Conservation (phyloP, 2,113 vertebrate species). For the Lipophrys pholis region DNA sequence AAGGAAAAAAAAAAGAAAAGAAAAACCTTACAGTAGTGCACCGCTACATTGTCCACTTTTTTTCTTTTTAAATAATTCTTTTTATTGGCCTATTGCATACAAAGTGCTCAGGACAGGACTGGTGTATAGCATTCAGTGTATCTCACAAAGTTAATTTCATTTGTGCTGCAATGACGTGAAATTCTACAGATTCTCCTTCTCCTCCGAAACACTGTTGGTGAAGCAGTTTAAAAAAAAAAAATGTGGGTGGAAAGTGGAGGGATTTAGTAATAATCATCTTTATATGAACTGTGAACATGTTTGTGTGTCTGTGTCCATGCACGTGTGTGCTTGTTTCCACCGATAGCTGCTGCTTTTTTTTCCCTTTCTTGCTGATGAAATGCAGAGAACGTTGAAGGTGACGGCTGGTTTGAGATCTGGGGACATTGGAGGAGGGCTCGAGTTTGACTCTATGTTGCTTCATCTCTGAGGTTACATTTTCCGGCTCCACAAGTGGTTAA, state of each 20-base stretch:
- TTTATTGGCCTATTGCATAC: constrained; percentile 69
- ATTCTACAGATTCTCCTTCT: constrained; percentile 45
- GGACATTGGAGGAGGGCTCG: constrained; percentile 14
- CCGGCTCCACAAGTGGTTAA: constrained; percentile 48
- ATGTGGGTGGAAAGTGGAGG: constrained; percentile 7
- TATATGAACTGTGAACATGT: constrained; percentile 7
- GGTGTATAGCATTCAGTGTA: constrained; percentile 69
- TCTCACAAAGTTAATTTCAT: constrained; percentile 66
- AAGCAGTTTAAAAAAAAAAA: constrained; percentile 32
- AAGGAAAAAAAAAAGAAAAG: constrained; percentile 64
- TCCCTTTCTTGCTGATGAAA: neutral
- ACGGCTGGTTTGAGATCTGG: constrained; percentile 14
- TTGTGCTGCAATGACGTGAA: constrained; percentile 74
- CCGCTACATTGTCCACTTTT: constrained; percentile 75
- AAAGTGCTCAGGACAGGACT: constrained; percentile 82
- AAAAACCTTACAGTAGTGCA: constrained; percentile 70
- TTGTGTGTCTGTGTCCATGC: neutral
- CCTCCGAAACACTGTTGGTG: constrained; percentile 32
- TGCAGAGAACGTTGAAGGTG: constrained; percentile 10
- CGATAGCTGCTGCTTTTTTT: constrained; percentile 44
- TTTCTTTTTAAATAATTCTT: constrained; percentile 11
- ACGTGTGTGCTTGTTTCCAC: constrained; percentile 16
- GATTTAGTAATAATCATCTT: neutral
- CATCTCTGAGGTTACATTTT: constrained; percentile 31
- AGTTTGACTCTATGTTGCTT: constrained; percentile 25